Percentiles rank a stretch among this genome's conserved stretches.
Evolutionary conservation across 2,888 invertebrate genomes (phyloP).

Genomic region (Eupelmus urozonus): DNA sequence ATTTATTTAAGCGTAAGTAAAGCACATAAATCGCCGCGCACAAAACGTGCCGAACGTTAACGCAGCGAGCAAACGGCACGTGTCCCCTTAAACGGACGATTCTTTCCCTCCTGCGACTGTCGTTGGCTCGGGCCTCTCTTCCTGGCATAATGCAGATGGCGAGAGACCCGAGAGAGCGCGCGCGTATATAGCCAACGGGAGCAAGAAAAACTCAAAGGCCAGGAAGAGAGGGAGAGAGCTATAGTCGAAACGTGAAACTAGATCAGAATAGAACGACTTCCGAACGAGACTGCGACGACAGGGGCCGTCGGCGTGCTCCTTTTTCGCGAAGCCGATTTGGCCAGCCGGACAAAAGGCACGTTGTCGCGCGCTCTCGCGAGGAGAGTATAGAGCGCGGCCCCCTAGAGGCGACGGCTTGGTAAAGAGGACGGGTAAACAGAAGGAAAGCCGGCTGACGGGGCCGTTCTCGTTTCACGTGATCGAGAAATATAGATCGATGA

Average conservation of each 20-base stretch:
- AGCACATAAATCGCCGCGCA: too few species aligned
- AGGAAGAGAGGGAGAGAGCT: neutral
- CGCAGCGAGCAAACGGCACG: too few species aligned
- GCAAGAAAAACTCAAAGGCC: neutral
- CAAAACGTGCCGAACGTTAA: too few species aligned
- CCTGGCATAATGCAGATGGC: too few species aligned
- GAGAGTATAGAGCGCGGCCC: too few species aligned
- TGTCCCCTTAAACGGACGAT: too few species aligned
- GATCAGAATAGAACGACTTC: slow-evolving; percentile 45
- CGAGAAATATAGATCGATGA: neutral
- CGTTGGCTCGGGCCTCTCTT: too few species aligned
- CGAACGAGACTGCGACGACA: slow-evolving; percentile 18
- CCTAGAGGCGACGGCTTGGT: too few species aligned
- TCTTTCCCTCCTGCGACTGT: too few species aligned
- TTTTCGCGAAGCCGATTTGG: slow-evolving; percentile 37
- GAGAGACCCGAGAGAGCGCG: too few species aligned
- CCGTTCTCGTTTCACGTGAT: neutral
- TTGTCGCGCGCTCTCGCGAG: slow-evolving; percentile 13
- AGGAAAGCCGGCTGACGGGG: slow-evolving; percentile 28
- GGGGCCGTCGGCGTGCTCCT: slow-evolving; percentile 9
- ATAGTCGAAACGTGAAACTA: slow-evolving; percentile 23
- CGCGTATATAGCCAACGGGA: too few species aligned
- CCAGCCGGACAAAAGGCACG: slow-evolving; percentile 37
- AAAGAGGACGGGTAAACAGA: slow-evolving; percentile 42
- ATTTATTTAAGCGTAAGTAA: too few species aligned